Conservation (phyloP, 2,797 vertebrate species). For the Taeniopygia guttata region DNA sequence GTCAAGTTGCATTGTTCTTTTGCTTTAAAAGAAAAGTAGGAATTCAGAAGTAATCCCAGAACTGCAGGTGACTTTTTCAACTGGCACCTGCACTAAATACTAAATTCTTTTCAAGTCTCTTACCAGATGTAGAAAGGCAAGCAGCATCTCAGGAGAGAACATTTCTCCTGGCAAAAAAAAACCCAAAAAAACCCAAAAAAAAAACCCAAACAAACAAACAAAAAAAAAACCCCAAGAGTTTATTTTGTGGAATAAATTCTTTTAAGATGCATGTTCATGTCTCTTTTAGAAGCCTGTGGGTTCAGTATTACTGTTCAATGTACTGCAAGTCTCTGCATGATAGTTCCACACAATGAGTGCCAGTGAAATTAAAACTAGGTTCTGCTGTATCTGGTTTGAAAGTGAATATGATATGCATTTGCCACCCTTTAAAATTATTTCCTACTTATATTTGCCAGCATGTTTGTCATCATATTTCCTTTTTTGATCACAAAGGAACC, state of each 20-base stretch:
- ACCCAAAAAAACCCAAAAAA: no score
- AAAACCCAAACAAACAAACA: no score
- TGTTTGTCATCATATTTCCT: background rate
- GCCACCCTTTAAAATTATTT: background rate
- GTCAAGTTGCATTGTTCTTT: background rate
- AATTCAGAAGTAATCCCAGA: slow-evolving; percentile 5
- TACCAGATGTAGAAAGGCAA: background rate
- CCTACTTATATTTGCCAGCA: background rate
- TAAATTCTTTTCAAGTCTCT: background rate
- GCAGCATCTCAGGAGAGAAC: background rate
- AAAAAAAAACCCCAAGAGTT: accelerated
- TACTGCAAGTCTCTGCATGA: background rate
- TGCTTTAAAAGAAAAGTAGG: background rate
- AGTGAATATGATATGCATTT: background rate
- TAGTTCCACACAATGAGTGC: background rate
- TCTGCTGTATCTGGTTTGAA: background rate
- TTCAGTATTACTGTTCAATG: background rate
- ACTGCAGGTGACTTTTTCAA: slow-evolving; percentile 22
- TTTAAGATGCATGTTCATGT: background rate
- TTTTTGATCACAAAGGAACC: background rate
- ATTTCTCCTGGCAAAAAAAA: background rate
- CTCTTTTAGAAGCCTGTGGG: background rate
- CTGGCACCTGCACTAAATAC: background rate
- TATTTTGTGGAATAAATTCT: background rate
- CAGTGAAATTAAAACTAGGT: background rate